These are phyloP conservation scores for Aepyceros melampus DNA, from an alignment of 2,113 vertebrate species.

Conservation along the genomic window DNA sequence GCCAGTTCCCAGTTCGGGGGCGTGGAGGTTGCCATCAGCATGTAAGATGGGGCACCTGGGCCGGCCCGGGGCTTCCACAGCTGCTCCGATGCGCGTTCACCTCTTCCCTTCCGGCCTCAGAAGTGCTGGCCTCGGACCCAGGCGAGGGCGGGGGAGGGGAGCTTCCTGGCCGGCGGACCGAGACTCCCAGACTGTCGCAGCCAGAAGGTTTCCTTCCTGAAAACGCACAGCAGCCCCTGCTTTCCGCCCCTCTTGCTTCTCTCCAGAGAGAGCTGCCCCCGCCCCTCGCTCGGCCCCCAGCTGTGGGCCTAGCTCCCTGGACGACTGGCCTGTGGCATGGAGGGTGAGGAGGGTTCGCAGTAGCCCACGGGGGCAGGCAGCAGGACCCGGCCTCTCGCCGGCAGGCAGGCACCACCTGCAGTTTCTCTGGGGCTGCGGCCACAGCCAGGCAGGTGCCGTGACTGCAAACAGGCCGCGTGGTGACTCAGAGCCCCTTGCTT, in stretches of 20 bases:
- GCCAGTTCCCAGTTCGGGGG: not conserved
- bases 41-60: not conserved
- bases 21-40: not conserved
- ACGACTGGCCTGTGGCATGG: not conserved
- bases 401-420: not conserved
- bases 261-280: not conserved
- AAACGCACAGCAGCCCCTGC: conserved; percentile 37
- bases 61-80: not conserved
- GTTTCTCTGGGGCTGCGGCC: not conserved
- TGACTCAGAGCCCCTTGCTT: not conserved
- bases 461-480: not conserved
- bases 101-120: conserved; percentile 80
- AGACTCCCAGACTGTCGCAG: conserved; percentile 48
- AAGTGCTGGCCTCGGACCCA: conserved; percentile 52
- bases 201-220: conserved; percentile 80
- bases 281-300: not conserved
- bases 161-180: conserved; percentile 76
- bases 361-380: not conserved
- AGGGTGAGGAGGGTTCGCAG: not conserved
- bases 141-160: not conserved
- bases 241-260: not conserved
- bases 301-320: not conserved
- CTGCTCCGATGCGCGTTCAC: conserved; percentile 36
- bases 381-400: not conserved
- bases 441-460: not conserved